Base-by-base conservation (phyloP, 2,888 invertebrate genomes). In the Athrips mouffetella region DNA sequence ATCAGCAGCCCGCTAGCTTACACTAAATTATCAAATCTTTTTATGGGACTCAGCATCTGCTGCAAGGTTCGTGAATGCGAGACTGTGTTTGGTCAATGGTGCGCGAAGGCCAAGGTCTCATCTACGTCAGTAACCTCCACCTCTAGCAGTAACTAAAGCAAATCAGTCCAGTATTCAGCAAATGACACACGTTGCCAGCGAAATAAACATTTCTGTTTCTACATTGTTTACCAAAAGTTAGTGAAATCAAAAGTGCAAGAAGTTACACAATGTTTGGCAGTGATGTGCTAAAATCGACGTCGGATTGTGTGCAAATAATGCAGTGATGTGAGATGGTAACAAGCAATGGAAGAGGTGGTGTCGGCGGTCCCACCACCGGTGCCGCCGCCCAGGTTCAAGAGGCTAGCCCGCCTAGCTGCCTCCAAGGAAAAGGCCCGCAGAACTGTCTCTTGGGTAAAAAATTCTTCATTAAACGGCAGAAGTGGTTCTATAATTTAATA, bases 71-170 rank as follows among this genome's bases (percentile, higher is more conserved):
- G 70, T 70, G 68, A 73, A 65, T 61, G 52, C 61, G 62, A 67
- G 65, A 69, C 78, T 80, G 78, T 80, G 73, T 82, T 81, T 77
- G 73, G 70, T 62, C 77, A 76, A 70, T 73, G 75, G 64, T 54
- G 78, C 85, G 78, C 69, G 85, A 85, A 87, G 86, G 86, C 73
- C 84, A 83, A 83, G 87, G 86, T 62, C 70, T 70, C 62, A 70
- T 69, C 68, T 69, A 72, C 76, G 68, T 73, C 67, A 67, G 65
- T 76, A 76, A 74, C 72, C 74, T 45, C 45, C 33, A 18, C 21
- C 15, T 45, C 25, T 41, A 41, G 27, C 21, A 37, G 21, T 37
- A 37, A 37, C 21, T 11, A 37, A 20, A 37, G 37, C 20, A 8
- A 37, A 6, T 7, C 21, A 37, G 37, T 41, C 25, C 25, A 27